Evolutionary conservation across 2,888 invertebrate species (phyloP).

Genomic region (Drosophila differens): DNA sequence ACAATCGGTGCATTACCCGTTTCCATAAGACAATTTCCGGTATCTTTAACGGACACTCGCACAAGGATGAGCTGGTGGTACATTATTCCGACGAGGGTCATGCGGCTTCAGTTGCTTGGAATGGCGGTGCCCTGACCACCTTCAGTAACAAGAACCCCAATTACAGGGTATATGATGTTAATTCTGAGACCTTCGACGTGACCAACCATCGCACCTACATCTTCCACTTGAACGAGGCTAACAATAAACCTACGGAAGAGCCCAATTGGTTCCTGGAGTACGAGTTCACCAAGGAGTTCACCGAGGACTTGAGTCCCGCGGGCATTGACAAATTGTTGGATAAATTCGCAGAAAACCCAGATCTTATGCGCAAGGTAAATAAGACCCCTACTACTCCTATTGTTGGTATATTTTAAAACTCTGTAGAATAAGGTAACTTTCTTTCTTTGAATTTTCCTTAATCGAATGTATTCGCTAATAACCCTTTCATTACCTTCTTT

Average conservation of each 20-base stretch:
- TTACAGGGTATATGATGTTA: constrained; percentile 91
- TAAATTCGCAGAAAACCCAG: constrained; percentile 86
- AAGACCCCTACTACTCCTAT: neutral
- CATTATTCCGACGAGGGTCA: constrained; percentile 87
- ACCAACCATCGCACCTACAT: constrained; percentile 89
- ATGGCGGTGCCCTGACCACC: constrained; percentile 92
- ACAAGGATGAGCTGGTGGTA: constrained; percentile 90
- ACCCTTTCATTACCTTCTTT: neutral
- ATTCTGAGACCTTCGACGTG: constrained; percentile 87
- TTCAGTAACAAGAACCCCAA: constrained; percentile 91
- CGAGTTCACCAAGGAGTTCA: constrained; percentile 89
- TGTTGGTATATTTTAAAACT: neutral
- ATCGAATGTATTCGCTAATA: neutral
- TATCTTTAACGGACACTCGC: constrained; percentile 94
- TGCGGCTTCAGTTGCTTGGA: constrained; percentile 90
- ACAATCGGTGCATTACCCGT: constrained; percentile 89
- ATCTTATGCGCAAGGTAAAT: constrained; percentile 53
- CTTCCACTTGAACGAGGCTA: constrained; percentile 91
- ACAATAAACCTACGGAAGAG: constrained; percentile 86
- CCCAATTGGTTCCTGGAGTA: constrained; percentile 92
- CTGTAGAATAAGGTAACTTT: neutral
- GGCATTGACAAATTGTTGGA: constrained; percentile 88
- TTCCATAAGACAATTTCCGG: constrained; percentile 91
- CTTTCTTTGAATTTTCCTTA: neutral
- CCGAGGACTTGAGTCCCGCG: constrained; percentile 87